Conservation (phyloP, 35 echinoderm and acorn worm genomes). For the Stichopus chloronotus region DNA sequence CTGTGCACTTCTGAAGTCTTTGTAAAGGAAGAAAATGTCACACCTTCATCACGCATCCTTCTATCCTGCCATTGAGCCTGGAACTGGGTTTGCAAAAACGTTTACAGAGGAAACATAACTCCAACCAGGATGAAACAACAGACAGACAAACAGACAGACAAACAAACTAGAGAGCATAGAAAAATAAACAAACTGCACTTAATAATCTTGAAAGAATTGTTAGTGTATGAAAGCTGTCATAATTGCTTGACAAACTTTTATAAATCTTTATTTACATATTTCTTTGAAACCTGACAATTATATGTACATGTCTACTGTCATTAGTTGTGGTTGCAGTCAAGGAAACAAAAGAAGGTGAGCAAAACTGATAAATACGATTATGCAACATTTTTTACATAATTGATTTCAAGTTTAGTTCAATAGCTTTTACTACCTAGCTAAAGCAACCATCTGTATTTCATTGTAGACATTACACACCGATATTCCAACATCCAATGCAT, state of each 20-base stretch:
- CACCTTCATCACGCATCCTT: too few relatives aligned
- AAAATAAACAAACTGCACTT: constrained; percentile 1
- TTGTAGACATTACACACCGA: too few relatives aligned
- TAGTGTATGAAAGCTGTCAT: background rate
- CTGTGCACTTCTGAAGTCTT: too few relatives aligned
- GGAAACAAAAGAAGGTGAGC: background rate
- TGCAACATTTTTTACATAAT: background rate
- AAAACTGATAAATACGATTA: background rate
- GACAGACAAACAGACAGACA: background rate
- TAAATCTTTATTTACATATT: background rate
- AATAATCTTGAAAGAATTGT: background rate
- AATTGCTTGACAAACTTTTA: background rate
- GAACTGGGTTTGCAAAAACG: too few relatives aligned
- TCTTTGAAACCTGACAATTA: background rate
- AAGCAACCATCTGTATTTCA: too few relatives aligned
- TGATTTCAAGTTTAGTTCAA: too few relatives aligned
- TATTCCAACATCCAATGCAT: too few relatives aligned
- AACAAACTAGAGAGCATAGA: background rate
- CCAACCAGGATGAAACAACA: background rate
- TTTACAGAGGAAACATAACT: too few relatives aligned
- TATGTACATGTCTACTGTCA: background rate
- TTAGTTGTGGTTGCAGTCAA: background rate
- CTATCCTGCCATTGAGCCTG: too few relatives aligned
- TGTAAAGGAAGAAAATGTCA: too few relatives aligned
- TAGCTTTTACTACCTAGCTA: too few relatives aligned